Evolutionary conservation across 2,888 invertebrate species (phyloP).

Genomic region (Nineta flava): DNA sequence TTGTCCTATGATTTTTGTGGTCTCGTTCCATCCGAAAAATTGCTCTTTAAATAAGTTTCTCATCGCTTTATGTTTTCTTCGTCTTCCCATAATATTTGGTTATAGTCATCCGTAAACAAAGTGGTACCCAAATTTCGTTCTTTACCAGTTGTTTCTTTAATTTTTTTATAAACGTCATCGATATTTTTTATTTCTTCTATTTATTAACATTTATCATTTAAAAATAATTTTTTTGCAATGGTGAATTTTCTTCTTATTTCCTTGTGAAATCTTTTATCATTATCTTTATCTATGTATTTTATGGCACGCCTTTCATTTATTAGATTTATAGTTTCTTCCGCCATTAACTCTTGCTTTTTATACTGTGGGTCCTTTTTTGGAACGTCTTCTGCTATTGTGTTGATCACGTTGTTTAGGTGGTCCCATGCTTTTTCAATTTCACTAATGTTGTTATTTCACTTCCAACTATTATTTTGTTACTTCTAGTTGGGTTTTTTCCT

Average conservation of each 20-base stretch:
- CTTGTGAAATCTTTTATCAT: background rate
- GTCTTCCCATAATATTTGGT: background rate
- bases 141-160: background rate
- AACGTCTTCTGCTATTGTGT: background rate
- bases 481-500: no score
- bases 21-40: background rate
- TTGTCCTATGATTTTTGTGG: background rate
- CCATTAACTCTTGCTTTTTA: background rate
- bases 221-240: background rate
- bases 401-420: background rate
- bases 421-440: background rate
- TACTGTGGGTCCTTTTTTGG: background rate
- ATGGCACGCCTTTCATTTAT: background rate
- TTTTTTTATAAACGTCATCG: background rate
- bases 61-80: background rate
- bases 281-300: background rate
- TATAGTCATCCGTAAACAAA: background rate
- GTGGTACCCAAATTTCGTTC: background rate
- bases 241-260: background rate
- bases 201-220: background rate
- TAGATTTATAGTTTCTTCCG: background rate
- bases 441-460: background rate
- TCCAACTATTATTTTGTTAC: background rate
- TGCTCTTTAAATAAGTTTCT: background rate
- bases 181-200: background rate